Base-by-base conservation (phyloP, 2,888 invertebrate species). In the Stegana nigrithorax region DNA sequence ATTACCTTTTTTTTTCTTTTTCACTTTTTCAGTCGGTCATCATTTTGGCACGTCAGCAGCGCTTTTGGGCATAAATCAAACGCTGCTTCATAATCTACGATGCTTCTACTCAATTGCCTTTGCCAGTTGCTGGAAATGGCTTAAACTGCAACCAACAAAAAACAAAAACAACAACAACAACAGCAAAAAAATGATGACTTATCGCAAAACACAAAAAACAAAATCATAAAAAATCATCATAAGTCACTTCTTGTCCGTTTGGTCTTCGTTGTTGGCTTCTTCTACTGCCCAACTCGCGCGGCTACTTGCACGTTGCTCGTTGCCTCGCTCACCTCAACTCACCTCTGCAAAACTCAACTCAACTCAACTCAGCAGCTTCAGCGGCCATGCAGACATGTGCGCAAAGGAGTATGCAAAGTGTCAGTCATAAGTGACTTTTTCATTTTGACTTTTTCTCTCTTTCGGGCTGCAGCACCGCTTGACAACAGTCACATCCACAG, bases 391-490 rank as follows among this genome's bases (percentile, higher is more conserved):
- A 36, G 10, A 36, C 14, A 36, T 36, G 14, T 36, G 10, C 2
- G 14, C 2, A 36, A 5, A 10, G 10, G 4, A 2, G 10, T 36
- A 36, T 79, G 75, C 79, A 75, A 75, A 79, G 78, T 79, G 75
- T 75, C 79, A 79, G 75, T 75, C 75, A 79, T 73, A 77, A 75
- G 78, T 77, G 75, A 77, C 75, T 77, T 75, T 75, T 77, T 70
- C 73, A 79, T 78, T 75, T 61, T 26, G 53, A 55, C 53, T n/a
- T n/a, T n/a, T n/a, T n/a, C n/a, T n/a, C n/a, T n/a, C n/a, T n/a
- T n/a, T n/a, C n/a, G n/a, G n/a, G n/a, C n/a, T n/a, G n/a, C n/a
- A n/a, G n/a, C n/a, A n/a, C n/a, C n/a, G n/a, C n/a, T n/a, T n/a
- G n/a, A n/a, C n/a, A n/a, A 17, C 68, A 68, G 55, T 42, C 60